Evolutionary conservation across 1,140 invertebrate genomes (phyloP).

Genomic region (Saccostrea echinata): DNA sequence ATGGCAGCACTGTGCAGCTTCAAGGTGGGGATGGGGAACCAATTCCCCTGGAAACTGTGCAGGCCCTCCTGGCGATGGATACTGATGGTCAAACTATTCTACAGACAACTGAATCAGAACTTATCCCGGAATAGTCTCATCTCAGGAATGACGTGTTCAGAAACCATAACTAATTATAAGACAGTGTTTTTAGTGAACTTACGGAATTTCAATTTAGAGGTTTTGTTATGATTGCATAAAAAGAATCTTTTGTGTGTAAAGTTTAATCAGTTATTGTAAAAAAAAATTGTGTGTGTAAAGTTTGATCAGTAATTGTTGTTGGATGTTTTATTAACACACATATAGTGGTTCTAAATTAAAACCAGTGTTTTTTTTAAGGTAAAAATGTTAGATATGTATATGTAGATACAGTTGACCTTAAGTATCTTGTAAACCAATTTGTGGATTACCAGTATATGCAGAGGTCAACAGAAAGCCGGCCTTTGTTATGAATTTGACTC

Average conservation of each 20-base stretch:
- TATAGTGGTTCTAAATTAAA: background rate
- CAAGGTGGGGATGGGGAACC: constrained; percentile 72
- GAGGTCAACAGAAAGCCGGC: no score
- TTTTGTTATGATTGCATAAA: no score
- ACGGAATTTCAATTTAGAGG: no score
- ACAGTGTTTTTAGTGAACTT: no score
- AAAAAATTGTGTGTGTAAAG: background rate
- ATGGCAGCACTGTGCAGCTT: constrained; percentile 75
- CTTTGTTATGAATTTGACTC: no score
- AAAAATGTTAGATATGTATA: no score
- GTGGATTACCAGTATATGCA: no score
- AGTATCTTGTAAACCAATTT: no score
- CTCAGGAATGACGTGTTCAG: constrained; percentile 2
- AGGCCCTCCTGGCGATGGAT: constrained; percentile 75
- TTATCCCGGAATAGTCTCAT: background rate
- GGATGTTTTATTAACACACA: background rate
- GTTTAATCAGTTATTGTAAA: background rate
- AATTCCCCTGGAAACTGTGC: constrained; percentile 76
- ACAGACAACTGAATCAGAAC: constrained; percentile 41
- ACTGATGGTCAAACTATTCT: constrained; percentile 58
- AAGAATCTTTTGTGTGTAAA: no score
- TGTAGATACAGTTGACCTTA: no score
- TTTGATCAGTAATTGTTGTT: background rate
- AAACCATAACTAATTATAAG: background rate
- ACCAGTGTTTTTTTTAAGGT: no score